phyloP scores from a whole-genome alignment of 2,113 vertebrate species.

The Cygnus atratus region DNA sequence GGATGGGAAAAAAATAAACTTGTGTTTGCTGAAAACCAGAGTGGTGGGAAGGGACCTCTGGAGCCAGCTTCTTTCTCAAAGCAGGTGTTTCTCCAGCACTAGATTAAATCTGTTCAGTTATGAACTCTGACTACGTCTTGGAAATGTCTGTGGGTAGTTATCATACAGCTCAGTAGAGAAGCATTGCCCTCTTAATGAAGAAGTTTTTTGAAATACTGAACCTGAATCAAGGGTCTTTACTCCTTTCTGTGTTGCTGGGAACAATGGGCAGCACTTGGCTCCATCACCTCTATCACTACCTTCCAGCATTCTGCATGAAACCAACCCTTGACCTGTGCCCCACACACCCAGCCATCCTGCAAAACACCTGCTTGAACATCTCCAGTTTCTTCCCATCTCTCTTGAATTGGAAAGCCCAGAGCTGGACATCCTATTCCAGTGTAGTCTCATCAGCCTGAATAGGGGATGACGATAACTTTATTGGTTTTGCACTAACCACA shows the following conservation, averaged over 20 bases:
- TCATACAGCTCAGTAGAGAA: not conserved
- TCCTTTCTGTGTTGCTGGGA: not conserved
- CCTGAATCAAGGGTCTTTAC: not conserved
- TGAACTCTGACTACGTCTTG: not conserved
- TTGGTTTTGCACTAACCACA: not conserved
- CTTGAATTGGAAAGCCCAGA: not conserved
- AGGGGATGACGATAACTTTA: not conserved
- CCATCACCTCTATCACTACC: not conserved
- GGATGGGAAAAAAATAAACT: not conserved
- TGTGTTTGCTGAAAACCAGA: not conserved
- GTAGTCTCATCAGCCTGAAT: not conserved
- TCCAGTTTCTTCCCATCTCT: not conserved
- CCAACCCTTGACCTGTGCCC: not conserved
- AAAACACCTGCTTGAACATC: not conserved
- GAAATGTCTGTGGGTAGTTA: not conserved
- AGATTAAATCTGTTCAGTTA: not conserved
- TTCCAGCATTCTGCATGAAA: not conserved
- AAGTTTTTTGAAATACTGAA: not conserved
- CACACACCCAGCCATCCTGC: not conserved
- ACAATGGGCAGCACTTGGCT: not conserved
- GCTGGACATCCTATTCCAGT: not conserved
- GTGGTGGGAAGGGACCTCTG: not conserved
- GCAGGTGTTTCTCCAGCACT: not conserved
- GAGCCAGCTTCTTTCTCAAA: not conserved
- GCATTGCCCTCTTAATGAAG: not conserved